Percentiles rank a stretch among this genome's conserved stretches.
phyloP scores from a whole-genome alignment of 1,140 invertebrate genomes.

The Sarcophaga bullata region DNA sequence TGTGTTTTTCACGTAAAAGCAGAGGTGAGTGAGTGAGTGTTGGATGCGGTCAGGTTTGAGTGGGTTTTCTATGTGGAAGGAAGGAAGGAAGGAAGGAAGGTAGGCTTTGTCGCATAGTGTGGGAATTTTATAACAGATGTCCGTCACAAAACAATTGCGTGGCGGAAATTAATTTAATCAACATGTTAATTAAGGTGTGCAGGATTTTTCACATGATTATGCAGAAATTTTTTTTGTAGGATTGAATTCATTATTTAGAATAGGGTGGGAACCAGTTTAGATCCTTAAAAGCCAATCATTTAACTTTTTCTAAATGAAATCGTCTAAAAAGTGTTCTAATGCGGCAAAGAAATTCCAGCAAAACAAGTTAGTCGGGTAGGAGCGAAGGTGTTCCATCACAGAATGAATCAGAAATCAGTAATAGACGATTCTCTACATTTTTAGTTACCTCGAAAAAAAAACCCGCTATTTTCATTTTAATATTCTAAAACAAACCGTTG shows the following conservation, averaged over 20 bases:
- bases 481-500: neutral
- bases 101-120: slow-evolving; percentile 4
- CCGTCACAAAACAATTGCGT: neutral
- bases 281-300: no score
- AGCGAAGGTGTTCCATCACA: no score
- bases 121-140: slow-evolving; percentile 31
- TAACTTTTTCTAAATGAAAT: no score
- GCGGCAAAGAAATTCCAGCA: no score
- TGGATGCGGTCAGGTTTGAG: neutral
- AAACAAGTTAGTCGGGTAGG: no score
- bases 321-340: no score
- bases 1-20: neutral
- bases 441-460: no score
- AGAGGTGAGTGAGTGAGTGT: neutral
- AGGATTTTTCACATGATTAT: slow-evolving; percentile 8
- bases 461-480: no score
- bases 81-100: neutral
- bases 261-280: no score
- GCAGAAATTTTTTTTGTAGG: neutral
- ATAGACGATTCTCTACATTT: no score
- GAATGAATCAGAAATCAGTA: no score
- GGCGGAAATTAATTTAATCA: neutral
- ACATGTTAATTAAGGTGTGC: neutral
- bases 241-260: neutral
- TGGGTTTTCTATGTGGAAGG: neutral